Evolutionary conservation across 37 sponge, comb jelly and placozoan species (phyloP), one percentile per base, ranked within the genome.

Genomic region (Tethya wilhelma): DNA sequence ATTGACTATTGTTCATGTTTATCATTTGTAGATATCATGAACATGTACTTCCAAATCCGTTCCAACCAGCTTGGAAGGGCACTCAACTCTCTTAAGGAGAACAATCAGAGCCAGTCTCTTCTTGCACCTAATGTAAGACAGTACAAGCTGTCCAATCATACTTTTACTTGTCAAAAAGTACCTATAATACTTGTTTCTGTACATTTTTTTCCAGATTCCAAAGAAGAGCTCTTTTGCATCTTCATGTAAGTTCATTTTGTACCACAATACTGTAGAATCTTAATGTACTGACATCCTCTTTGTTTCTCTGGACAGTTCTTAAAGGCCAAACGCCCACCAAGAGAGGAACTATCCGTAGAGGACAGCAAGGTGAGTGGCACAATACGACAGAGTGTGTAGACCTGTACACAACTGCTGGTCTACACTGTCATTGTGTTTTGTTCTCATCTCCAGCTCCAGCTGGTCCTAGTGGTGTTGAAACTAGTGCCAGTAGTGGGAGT

Each of bases 41-140:
- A 64, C 44, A 79, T 84, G 44, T 94, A 94, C 73, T 62, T 79
- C 25, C 94, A 94, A 59, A 67, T 90, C 2, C 55, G 94, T 17
- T 90, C 84, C 6, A 90, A 66, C 59, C 84, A 83, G 43, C 67
- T 94, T 2, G 78, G 84, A 0, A 65, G 86, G 23, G 90, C 92
- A 19, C 65, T 94, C 37, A 71, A 71, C 79, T 74, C 73, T 5
- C 69, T 85, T 64, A 85, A 69, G 45, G 78, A 85, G 56, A 30
- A 29, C 39, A 71, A 20, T 28, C 84, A 85, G 53, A 55, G 69
- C 4, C 46, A 29, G 43, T 69, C 69, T 25, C 59, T 57, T 1
- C 67, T 84, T 3, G 44, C 44, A 26, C 38, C 72, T 6, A 38
- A 28, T 38, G 75, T 75, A 56, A 59, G 75, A 11, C 55, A 49